phyloP scores from a whole-genome alignment of 2,888 invertebrate genomes.

The Biston betularia region DNA sequence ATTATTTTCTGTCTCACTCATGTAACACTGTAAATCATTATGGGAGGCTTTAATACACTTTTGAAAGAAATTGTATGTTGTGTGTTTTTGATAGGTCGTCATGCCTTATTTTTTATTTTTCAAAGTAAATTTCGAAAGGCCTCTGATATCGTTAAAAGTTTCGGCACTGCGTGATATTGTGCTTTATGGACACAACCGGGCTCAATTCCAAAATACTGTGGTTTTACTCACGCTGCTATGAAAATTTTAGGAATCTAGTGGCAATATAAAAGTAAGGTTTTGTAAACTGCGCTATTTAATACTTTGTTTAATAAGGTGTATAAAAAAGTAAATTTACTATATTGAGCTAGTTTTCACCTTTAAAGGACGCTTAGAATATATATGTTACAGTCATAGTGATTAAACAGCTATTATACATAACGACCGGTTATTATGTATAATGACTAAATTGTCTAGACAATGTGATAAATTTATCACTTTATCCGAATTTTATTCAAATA shows the following conservation, averaged over 20 bases:
- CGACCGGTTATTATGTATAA: no score
- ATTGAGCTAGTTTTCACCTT: not conserved
- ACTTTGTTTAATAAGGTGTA: conserved; percentile 3
- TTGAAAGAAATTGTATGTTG: no score
- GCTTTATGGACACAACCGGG: conserved; percentile 26
- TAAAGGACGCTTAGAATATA: not conserved
- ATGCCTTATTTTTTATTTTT: no score
- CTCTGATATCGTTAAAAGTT: not conserved
- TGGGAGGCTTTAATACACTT: no score
- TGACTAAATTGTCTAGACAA: no score
- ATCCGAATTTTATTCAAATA: no score
- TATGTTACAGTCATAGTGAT: no score
- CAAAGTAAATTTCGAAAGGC: not conserved
- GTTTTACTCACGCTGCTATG: conserved; percentile 25
- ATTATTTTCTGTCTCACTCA: no score
- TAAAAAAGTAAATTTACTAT: not conserved
- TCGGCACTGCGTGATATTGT: conserved; percentile 14
- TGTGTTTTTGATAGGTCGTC: no score
- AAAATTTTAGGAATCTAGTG: conserved; percentile 24
- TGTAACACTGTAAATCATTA: no score
- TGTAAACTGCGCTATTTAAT: conserved; percentile 15
- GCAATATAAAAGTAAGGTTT: conserved; percentile 22
- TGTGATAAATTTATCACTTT: no score
- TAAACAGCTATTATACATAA: no score
- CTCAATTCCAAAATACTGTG: conserved; percentile 32